Conservation (phyloP, 2,888 invertebrate genomes). For the Tipula unca region DNA sequence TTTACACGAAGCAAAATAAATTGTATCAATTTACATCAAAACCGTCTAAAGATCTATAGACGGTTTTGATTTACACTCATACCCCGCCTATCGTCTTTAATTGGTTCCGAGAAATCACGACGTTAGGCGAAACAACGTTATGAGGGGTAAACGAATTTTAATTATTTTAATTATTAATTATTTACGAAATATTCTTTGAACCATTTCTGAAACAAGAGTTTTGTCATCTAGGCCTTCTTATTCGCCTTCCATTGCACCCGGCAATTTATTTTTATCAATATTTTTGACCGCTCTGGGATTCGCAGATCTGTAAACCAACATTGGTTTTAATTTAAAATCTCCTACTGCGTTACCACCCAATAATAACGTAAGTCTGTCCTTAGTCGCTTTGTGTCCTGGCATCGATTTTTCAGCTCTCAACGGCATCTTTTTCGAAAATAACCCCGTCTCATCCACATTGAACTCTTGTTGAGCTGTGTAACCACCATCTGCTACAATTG, state of each 20-base stretch:
- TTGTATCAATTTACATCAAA: too few species aligned
- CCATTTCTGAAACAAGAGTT: too few species aligned
- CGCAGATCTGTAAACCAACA: constrained; percentile 30
- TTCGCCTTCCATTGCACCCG: constrained; percentile 27
- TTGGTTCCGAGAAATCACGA: too few species aligned
- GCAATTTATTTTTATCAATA: constrained; percentile 28
- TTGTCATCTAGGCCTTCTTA: too few species aligned
- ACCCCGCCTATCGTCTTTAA: too few species aligned
- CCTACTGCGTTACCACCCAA: constrained; percentile 31
- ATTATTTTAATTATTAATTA: too few species aligned
- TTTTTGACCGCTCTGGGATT: constrained; percentile 31
- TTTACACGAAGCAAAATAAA: too few species aligned
- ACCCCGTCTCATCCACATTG: background rate
- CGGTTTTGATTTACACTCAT: too few species aligned
- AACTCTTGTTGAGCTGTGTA: constrained; percentile 1
- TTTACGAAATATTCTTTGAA: too few species aligned
- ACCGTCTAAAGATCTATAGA: too few species aligned
- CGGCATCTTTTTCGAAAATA: background rate
- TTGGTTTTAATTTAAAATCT: constrained; percentile 31
- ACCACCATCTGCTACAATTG: background rate
- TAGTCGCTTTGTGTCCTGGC: constrained; percentile 23
- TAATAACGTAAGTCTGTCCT: constrained; percentile 29
- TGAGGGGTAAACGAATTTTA: too few species aligned
- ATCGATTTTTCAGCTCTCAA: constrained; percentile 21
- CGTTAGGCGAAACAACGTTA: too few species aligned